Base-by-base conservation (phyloP, 2,113 vertebrate species). In the Myotis yumanensis region DNA sequence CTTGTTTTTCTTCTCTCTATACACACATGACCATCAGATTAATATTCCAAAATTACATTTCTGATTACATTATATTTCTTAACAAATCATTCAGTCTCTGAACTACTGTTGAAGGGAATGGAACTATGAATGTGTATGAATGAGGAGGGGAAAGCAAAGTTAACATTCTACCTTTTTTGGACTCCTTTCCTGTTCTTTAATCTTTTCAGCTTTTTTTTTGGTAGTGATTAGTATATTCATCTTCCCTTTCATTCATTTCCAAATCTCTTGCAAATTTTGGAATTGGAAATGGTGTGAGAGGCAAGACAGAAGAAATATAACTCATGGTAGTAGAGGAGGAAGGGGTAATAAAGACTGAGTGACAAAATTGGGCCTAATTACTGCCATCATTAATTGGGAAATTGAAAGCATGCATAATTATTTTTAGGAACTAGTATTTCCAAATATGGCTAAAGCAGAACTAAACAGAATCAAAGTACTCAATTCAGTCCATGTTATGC, bases 381-480 rank as follows among this genome's bases (percentile, higher is more conserved):
- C 92, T 98, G 97, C 90, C 97, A 96, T 98, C 82, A 97, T 96
- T 92, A 98, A 98, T 3, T 97, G 97, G 0, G 98, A 98, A 37
- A 98, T 97, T 7, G 97, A 98, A 89, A 98, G 98, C 1, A 94
- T 98, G 48, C 98, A 92, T 8, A 97, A 97, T 8, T 97, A 97
- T 0, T 98, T 98, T 4, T 98, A 98, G 95, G 97, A 98, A 20
- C 95, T 97, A 1, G 97, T 97, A 87, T 98, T 98, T 8, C 97
- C 98, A 68, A 98, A 97, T 94, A 98, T 98, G 97, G 97, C 97
- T 93, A 98, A 98, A 0, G 95, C 97, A 32, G 98, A 97, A 64
- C 83, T 98, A 92, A 98, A 98, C n/a, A 97, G 97, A 97, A 98
- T 98, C 94, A 98, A 98, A 98, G 96, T 98, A 95, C 96, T 98